These are phyloP conservation scores for Acipenser ruthenus DNA, from an alignment of 2,797 vertebrate genomes.

Conservation along the genomic window DNA sequence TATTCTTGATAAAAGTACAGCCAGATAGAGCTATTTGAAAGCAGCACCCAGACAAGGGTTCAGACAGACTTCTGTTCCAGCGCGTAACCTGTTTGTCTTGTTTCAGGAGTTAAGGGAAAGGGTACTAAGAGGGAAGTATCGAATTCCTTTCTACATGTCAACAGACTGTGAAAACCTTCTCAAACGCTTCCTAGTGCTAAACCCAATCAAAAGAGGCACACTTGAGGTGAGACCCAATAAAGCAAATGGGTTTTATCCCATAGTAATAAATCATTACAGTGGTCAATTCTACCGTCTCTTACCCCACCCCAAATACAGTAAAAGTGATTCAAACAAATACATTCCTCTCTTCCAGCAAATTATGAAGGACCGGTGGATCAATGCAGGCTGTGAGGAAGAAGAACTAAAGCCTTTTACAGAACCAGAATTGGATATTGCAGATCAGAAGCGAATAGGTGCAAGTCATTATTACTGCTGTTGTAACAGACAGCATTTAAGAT, in stretches of 20 bases:
- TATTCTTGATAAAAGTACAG: too few relatives aligned
- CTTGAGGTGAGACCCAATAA: slow-evolving; percentile 78
- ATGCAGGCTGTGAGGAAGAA: slow-evolving; percentile 88
- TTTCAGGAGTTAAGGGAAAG: slow-evolving; percentile 88
- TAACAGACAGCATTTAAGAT: neutral
- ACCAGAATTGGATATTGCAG: slow-evolving; percentile 89
- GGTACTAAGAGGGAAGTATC: slow-evolving; percentile 93
- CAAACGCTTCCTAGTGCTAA: slow-evolving; percentile 96
- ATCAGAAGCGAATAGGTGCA: slow-evolving; percentile 95
- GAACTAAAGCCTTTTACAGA: slow-evolving; percentile 94
- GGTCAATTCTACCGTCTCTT: too few relatives aligned
- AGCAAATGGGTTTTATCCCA: slow-evolving; percentile 28
- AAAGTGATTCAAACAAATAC: too few relatives aligned
- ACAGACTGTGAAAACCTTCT: slow-evolving; percentile 99
- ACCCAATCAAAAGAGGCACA: slow-evolving; percentile 91
- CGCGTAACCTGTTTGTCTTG: too few relatives aligned
- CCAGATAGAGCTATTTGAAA: too few relatives aligned
- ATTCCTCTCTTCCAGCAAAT: slow-evolving; percentile 74
- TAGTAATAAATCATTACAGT: too few relatives aligned
- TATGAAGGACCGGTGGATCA: slow-evolving; percentile 99
- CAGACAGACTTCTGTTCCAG: too few relatives aligned
- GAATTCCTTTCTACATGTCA: slow-evolving; percentile 99
- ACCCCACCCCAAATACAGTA: too few relatives aligned
- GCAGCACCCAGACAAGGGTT: too few relatives aligned
- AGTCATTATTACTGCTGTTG: neutral